phyloP scores from a whole-genome alignment of 2,113 vertebrate genomes.

The pig (Sus scrofa) region T2T-Sscrofa CM000824.6:124329501-124330000 shows the following conservation, averaged over 20 bases:
- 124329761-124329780: not conserved
- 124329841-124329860: not conserved
- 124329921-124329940: not conserved
- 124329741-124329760: not conserved
- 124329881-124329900: not conserved
- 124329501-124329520: not conserved
- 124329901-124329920: constrained; percentile 19
- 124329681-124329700: not conserved
- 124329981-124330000: not conserved
- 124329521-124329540: not conserved
- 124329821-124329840: not conserved
- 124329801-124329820: not conserved
- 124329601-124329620: not conserved
- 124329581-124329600: not conserved
- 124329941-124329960: not conserved
- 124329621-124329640: not conserved
- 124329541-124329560: not conserved
- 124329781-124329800: not conserved
- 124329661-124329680: not conserved
- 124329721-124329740: not conserved
- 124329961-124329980: not conserved
- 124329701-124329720: not conserved
- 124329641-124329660: not conserved
- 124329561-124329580: not conserved
- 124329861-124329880: not conserved